These are phyloP conservation scores for Chorisops tibialis DNA, from an alignment of 2,888 invertebrate species.

Conservation along the genomic window DNA sequence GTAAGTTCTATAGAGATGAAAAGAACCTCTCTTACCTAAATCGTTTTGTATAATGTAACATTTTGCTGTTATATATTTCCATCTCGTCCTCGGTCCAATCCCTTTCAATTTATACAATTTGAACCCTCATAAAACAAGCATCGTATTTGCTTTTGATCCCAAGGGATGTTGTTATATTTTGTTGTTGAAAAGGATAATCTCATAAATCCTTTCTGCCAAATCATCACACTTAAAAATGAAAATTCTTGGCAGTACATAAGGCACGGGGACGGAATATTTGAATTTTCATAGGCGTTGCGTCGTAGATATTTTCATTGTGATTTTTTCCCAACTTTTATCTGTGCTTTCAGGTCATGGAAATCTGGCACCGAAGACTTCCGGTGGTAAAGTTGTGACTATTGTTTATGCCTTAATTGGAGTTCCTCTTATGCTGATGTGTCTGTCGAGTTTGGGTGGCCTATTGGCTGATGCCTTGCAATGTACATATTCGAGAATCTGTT, in stretches of 20 bases:
- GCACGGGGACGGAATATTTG: neutral
- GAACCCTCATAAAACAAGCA: no score
- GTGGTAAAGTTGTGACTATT: constrained; percentile 80
- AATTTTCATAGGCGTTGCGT: neutral
- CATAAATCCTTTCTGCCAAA: constrained; percentile 21
- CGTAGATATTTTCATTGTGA: neutral
- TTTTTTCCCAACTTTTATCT: neutral
- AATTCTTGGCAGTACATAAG: neutral
- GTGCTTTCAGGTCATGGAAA: constrained; percentile 74
- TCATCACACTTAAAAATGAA: neutral
- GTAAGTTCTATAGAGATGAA: constrained; percentile 63
- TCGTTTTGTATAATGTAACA: no score
- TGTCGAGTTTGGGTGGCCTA: constrained; percentile 79
- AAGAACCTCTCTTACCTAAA: no score
- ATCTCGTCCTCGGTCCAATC: no score
- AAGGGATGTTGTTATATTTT: no score
- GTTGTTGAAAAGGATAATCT: constrained; percentile 21
- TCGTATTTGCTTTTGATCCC: no score
- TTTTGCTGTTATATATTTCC: no score
- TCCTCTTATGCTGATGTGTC: constrained; percentile 79
- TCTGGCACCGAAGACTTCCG: constrained; percentile 76
- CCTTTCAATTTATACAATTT: no score
- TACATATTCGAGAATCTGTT: constrained; percentile 50
- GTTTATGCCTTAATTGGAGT: constrained; percentile 85
- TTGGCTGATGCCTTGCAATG: constrained; percentile 73